Base-by-base conservation (phyloP, 2,797 vertebrate genomes). In the Odontamblyopus lacepedii region DNA sequence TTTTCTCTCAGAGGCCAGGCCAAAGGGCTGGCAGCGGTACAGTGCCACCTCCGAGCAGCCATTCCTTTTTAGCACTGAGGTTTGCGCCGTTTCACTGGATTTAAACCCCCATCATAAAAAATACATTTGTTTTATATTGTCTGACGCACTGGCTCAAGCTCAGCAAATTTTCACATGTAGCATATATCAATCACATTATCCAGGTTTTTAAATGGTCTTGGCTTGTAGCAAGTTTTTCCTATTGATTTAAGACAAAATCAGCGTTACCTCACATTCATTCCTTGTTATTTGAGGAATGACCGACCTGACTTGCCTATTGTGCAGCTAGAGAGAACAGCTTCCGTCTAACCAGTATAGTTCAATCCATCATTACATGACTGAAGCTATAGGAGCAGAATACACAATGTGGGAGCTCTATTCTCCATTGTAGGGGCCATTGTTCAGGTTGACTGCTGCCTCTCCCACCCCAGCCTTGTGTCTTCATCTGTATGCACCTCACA, bases 401-500 rank as follows among this genome's bases (percentile, higher is more conserved):
- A 85, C 82, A 89, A 86, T 89, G 83, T 67, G 80, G 70, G 44
- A 67, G 64, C 73, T 86, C 72, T 73, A 77, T 80, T 85, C 73
- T 70, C 74, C 73, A 4, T 67, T 71, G 69, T 51, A 7, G 16
- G 64, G 44, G 80, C 78, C 74, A 85, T 83, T 85, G 79, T 90
- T 87, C 76, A 81, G 68, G 55, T 71, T 38, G 67, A 67, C 60
- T 67, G 70, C 80, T 62, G 73, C 76, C 53, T 69, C 72, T 72
- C 41, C 64, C 57, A 79, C 79, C 76, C 62, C 76, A 68, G 67
- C 73, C 78, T 80, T 67, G 71, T 67, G 74, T 70, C 83, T 76
- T 78, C 73, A 89, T 91, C 86, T 85, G 84, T 86, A 87, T 89
- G 79, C 85, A 44, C 57, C 78, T 87, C 86, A 86, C 87, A 74